Evolutionary conservation across 1,140 invertebrate species (phyloP).

Genomic region (Scaptomyza graminum): DNA sequence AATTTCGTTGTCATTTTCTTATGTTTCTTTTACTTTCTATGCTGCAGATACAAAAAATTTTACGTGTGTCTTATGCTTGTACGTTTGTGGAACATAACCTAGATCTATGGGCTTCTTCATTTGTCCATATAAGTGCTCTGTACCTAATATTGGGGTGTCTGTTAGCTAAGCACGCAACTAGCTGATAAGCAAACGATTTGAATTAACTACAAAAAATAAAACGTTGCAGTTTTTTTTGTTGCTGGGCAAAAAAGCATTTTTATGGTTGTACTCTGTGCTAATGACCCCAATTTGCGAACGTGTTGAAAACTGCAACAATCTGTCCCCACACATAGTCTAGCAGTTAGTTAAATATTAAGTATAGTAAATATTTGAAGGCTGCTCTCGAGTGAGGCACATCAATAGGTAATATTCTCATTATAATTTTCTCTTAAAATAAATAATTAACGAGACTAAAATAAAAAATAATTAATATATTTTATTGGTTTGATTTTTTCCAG

Average conservation of each 20-base stretch:
- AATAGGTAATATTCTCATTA: too few relatives aligned
- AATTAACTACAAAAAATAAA: slow-evolving; percentile 21
- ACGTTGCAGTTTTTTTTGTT: background rate
- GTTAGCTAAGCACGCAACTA: slow-evolving; percentile 19
- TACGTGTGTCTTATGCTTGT: background rate
- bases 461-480: background rate
- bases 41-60: background rate
- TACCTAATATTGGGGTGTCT: slow-evolving; percentile 51
- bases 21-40: slow-evolving; percentile 8
- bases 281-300: slow-evolving; percentile 40
- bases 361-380: slow-evolving; percentile 28
- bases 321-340: background rate
- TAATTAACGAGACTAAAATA: too few relatives aligned
- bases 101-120: slow-evolving; percentile 37
- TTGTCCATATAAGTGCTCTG: background rate
- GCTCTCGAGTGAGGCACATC: too few relatives aligned
- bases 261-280: slow-evolving; percentile 52
- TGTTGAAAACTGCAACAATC: slow-evolving; percentile 15
- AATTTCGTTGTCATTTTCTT: slow-evolving; percentile 46
- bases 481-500: slow-evolving; percentile 84
- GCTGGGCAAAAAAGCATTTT: slow-evolving; percentile 27
- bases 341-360: slow-evolving; percentile 14
- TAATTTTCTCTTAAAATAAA: too few relatives aligned
- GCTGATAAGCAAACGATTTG: slow-evolving; percentile 27
- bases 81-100: slow-evolving; percentile 36